Evolutionary conservation across 2,888 invertebrate species (phyloP).

Genomic region (Byasa hedistus): DNA sequence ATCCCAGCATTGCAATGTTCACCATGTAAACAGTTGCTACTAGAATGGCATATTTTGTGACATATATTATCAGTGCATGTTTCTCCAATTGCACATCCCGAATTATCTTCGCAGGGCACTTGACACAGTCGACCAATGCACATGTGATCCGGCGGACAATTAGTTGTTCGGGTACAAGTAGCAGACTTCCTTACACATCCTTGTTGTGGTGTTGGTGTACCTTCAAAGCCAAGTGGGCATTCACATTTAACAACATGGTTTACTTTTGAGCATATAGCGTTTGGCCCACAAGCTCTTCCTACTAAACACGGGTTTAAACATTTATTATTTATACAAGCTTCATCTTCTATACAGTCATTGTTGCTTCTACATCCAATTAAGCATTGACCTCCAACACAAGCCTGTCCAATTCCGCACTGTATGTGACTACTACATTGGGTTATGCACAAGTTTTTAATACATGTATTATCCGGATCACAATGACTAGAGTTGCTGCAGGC

Average conservation of each 20-base stretch:
- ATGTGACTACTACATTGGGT: conserved; percentile 89
- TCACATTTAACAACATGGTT: conserved; percentile 88
- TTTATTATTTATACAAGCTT: conserved; percentile 91
- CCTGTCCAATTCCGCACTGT: conserved; percentile 89
- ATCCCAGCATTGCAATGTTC: conserved; percentile 91
- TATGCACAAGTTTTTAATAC: conserved; percentile 87
- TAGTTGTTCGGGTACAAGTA: conserved; percentile 82
- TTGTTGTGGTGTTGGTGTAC: conserved; percentile 92
- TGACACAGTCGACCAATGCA: conserved; percentile 90
- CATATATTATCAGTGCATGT: conserved; percentile 89
- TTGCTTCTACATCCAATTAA: conserved; percentile 91
- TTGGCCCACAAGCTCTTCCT: conserved; percentile 89
- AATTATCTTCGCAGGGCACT: conserved; percentile 86
- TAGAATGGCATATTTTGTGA: conserved; percentile 92
- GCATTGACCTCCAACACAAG: conserved; percentile 90
- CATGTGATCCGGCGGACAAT: conserved; percentile 88
- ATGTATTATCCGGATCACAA: conserved; percentile 89
- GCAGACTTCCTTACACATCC: conserved; percentile 92
- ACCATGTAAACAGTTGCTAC: conserved; percentile 93
- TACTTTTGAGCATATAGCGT: conserved; percentile 87
- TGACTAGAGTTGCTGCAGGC: conserved; percentile 88
- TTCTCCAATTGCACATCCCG: conserved; percentile 90
- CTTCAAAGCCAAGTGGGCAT: conserved; percentile 92
- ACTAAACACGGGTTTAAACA: conserved; percentile 90
- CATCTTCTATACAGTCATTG: conserved; percentile 86